phyloP scores from a whole-genome alignment of 2,797 vertebrate genomes.

The Oophaga sylvatica region DNA sequence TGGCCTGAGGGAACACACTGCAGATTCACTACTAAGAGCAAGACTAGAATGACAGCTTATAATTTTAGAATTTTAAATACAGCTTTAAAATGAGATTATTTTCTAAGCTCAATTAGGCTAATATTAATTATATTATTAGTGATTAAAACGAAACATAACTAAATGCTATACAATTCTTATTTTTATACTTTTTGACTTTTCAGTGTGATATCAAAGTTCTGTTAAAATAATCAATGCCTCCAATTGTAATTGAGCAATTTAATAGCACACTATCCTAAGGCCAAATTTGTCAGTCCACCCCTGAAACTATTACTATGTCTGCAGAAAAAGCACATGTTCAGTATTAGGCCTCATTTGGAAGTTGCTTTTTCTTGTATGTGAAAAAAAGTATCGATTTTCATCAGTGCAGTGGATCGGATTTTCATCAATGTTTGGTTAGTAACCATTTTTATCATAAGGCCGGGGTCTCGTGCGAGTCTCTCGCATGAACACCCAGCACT shows the following conservation, averaged over 20 bases:
- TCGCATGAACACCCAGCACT: no score
- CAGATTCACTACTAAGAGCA: not conserved
- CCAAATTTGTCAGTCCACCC: not conserved
- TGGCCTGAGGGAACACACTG: conserved; percentile 8
- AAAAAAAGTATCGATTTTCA: not conserved
- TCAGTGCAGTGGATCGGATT: not conserved
- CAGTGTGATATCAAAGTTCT: not conserved
- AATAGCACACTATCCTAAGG: not conserved
- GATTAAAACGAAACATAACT: not conserved
- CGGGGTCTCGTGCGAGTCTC: no score
- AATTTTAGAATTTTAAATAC: not conserved
- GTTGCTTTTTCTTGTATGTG: not conserved
- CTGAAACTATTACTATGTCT: not conserved
- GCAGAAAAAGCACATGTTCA: no score
- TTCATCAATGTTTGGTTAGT: not conserved
- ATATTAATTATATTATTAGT: not conserved
- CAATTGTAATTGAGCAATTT: no score
- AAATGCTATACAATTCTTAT: not conserved
- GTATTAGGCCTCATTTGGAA: not conserved
- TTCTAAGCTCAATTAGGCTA: not conserved
- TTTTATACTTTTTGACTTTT: not conserved
- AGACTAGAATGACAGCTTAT: not conserved
- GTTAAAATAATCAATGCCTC: no score
- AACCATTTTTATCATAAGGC: no score
- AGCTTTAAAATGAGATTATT: not conserved